Evolutionary conservation across 2,113 vertebrate species (phyloP).

Genomic region (Lasiurus cinereus): DNA sequence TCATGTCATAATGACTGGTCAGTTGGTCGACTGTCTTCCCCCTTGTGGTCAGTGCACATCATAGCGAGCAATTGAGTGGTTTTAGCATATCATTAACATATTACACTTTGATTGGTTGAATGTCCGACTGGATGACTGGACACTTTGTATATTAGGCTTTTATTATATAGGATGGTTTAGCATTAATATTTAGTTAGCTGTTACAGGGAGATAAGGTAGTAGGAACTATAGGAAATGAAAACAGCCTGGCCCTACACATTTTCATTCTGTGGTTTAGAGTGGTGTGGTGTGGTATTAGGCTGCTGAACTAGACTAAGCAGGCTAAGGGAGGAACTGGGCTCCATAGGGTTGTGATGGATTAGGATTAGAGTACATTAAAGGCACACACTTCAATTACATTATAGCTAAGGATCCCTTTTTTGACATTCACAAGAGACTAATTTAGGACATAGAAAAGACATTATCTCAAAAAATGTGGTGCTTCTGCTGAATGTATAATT

Average conservation of each 20-base stretch:
- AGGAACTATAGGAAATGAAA: conserved; percentile 37
- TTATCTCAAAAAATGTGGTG: background rate
- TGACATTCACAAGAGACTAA: background rate
- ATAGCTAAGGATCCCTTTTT: conserved; percentile 15
- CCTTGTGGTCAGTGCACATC: too few species aligned
- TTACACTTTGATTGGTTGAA: too few species aligned
- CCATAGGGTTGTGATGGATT: background rate
- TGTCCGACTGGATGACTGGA: too few species aligned
- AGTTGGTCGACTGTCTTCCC: too few species aligned
- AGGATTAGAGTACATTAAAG: background rate
- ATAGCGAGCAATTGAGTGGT: too few species aligned
- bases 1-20: too few species aligned
- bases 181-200: conserved; percentile 6
- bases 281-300: background rate
- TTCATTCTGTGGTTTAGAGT: background rate
- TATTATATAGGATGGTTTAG: background rate
- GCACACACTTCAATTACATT: background rate
- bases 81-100: too few species aligned
- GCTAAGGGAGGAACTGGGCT: background rate
- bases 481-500: background rate
- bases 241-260: background rate
- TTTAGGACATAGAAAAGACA: conserved; percentile 41
- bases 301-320: background rate
- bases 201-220: background rate
- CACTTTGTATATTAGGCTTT: too few species aligned